Evolutionary conservation across 1,140 invertebrate genomes (phyloP).

Genomic region (Asbolus verrucosus): DNA sequence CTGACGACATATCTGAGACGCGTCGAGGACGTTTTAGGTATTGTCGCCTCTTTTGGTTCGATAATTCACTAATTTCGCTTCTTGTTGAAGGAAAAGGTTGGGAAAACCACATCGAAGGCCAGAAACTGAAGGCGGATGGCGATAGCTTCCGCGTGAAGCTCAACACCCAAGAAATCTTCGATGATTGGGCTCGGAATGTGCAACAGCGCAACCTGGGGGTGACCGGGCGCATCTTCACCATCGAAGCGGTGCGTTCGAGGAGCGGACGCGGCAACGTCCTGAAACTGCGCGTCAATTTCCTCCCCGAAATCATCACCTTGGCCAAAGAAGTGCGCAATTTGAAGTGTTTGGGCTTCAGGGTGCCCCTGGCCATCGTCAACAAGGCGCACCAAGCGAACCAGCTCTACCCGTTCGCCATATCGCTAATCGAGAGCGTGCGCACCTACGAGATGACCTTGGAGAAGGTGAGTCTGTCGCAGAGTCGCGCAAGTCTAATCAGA

Average conservation of each 20-base stretch:
- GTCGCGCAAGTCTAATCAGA: not conserved
- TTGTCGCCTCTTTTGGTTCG: constrained; percentile 48
- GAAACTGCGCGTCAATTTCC: constrained; percentile 96
- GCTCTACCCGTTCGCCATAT: constrained; percentile 98
- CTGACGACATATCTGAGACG: constrained; percentile 96
- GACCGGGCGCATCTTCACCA: constrained; percentile 93
- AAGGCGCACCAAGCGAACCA: constrained; percentile 99
- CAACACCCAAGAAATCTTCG: constrained; percentile 96
- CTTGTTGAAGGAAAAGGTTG: constrained; percentile 87
- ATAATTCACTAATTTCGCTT: not conserved
- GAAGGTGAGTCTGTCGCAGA: constrained; percentile 77
- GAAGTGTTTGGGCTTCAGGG: constrained; percentile 95
- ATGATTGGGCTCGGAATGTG: constrained; percentile 96
- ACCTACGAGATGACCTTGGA: constrained; percentile 97
- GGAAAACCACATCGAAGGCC: constrained; percentile 99
- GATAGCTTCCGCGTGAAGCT: constrained; percentile 97
- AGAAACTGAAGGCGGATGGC: constrained; percentile 97
- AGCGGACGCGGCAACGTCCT: constrained; percentile 90
- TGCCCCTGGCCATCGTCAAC: constrained; percentile 97
- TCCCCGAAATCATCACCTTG: constrained; percentile 97
- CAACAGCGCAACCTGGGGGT: constrained; percentile 95
- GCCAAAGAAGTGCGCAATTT: constrained; percentile 99
- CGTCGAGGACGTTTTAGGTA: constrained; percentile 96
- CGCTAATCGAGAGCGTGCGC: constrained; percentile 96
- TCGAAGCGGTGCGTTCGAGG: constrained; percentile 87